Evolutionary conservation across 2,888 invertebrate species (phyloP).

Genomic region (Cybosia mesomella): DNA sequence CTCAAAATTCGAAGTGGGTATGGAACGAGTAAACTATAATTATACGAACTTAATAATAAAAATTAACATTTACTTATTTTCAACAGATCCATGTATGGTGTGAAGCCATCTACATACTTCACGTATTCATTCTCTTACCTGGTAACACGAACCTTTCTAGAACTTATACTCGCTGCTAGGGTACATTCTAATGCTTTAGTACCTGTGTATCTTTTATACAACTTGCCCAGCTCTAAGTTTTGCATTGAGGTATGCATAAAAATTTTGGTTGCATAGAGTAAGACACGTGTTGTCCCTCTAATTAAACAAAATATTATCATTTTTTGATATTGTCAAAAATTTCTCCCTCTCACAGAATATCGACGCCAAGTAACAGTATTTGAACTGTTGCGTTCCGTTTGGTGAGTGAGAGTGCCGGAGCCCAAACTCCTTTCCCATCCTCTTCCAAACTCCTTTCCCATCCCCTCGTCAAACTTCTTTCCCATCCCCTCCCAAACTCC

Average conservation of each 20-base stretch:
- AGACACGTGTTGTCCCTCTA: too few relatives aligned
- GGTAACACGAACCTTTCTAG: neutral
- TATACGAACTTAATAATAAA: neutral
- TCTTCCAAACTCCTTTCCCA: too few relatives aligned
- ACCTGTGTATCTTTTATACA: neutral
- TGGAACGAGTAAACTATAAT: neutral
- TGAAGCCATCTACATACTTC: neutral
- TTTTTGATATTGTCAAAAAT: too few relatives aligned
- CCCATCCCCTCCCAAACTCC: too few relatives aligned
- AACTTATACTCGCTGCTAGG: neutral
- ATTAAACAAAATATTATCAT: too few relatives aligned
- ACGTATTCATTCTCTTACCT: neutral
- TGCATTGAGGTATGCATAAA: neutral
- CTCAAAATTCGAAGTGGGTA: neutral
- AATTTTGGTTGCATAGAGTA: too few relatives aligned
- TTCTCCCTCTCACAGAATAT: too few relatives aligned
- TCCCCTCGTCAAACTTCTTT: too few relatives aligned
- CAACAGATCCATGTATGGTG: neutral
- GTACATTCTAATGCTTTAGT: neutral
- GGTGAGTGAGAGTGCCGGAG: too few relatives aligned
- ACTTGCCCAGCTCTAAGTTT: neutral
- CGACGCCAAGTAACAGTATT: too few relatives aligned
- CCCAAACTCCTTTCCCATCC: too few relatives aligned
- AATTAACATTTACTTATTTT: neutral
- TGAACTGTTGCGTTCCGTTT: too few relatives aligned